These are phyloP conservation scores for Aleiodes testaceus DNA, from an alignment of 2,888 invertebrate genomes.

Conservation along the genomic window DNA sequence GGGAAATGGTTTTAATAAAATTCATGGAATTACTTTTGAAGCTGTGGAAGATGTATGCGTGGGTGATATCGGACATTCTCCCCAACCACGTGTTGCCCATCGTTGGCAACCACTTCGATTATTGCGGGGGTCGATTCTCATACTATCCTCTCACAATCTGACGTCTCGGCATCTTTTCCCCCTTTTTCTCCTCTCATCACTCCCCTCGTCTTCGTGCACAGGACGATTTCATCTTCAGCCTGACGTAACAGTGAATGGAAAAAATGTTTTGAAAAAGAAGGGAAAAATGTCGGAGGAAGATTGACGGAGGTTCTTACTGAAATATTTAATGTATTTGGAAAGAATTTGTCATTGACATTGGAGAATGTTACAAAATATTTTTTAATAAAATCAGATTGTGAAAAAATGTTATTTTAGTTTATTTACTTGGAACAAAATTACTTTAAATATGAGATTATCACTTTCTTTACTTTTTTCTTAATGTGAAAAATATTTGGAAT, in stretches of 20 bases:
- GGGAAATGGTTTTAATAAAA: background rate
- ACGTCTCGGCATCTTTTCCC: background rate
- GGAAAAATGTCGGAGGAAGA: no score
- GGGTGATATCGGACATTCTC: constrained; percentile 17
- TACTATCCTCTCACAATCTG: background rate
- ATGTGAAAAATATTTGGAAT: background rate
- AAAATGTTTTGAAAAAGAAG: no score
- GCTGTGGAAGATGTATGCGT: background rate
- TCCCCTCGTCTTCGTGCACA: background rate
- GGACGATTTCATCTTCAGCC: no score
- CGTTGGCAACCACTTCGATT: constrained; percentile 26
- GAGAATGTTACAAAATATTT: no score
- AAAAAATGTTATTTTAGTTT: no score
- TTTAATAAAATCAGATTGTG: no score
- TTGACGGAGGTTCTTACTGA: no score
- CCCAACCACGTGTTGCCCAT: constrained; percentile 37
- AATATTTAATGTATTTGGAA: no score
- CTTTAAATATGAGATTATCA: constrained; percentile 22
- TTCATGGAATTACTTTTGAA: background rate
- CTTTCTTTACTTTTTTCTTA: background rate
- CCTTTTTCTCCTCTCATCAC: background rate
- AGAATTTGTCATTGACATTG: no score
- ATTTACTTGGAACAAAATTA: no score
- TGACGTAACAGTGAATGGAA: no score
- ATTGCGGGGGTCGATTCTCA: constrained; percentile 33